phyloP scores from a whole-genome alignment of 2,113 vertebrate genomes.

The Oceanites oceanicus region DNA sequence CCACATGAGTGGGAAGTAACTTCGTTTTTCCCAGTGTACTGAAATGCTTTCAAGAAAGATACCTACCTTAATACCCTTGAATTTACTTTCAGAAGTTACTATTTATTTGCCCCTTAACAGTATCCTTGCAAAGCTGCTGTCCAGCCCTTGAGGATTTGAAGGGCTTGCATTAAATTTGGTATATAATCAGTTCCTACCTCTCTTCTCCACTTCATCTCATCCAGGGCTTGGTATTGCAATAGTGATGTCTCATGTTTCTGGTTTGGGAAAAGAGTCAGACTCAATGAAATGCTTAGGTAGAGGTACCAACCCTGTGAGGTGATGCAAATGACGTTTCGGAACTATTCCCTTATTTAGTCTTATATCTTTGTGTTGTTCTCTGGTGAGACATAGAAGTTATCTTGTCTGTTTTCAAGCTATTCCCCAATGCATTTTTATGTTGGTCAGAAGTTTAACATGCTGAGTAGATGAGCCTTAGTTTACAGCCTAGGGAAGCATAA shows the following conservation, averaged over 20 bases:
- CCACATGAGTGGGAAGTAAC: neutral
- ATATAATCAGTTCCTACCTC: neutral
- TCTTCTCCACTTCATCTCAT: neutral
- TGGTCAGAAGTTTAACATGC: neutral
- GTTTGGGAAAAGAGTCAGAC: neutral
- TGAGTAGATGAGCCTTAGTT: neutral
- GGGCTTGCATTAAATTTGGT: neutral
- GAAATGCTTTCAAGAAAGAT: neutral
- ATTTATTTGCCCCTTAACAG: neutral
- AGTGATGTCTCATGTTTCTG: neutral
- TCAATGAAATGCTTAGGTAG: neutral
- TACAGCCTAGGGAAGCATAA: neutral
- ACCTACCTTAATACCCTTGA: neutral
- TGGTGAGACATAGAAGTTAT: neutral
- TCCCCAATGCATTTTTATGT: neutral
- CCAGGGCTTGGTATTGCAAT: neutral
- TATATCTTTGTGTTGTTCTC: neutral
- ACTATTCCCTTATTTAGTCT: neutral
- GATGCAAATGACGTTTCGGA: neutral
- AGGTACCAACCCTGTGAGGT: neutral
- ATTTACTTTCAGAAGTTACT: constrained; percentile 24
- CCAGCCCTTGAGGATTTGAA: neutral
- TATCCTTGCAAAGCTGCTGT: neutral
- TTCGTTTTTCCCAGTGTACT: neutral
- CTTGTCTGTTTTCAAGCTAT: neutral